These are phyloP conservation scores for Nesogale talazaci DNA, from an alignment of 2,113 vertebrate genomes.

Conservation along the genomic window DNA sequence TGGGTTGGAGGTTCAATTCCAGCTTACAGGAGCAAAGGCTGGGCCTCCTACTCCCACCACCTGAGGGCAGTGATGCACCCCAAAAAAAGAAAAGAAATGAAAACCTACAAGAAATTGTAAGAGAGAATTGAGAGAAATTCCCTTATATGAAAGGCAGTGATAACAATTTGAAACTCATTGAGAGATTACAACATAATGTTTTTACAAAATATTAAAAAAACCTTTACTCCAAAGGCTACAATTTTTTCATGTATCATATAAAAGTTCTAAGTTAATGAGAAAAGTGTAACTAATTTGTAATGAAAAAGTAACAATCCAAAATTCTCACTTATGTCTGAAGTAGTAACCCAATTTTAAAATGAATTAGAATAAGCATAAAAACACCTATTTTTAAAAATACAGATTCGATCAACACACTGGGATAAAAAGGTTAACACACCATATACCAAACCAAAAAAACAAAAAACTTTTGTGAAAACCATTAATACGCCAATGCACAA, in stretches of 20 bases:
- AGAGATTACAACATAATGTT: not conserved
- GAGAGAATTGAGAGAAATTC: not conserved
- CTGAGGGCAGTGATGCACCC: too few relatives aligned
- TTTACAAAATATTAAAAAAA: conserved; percentile 10
- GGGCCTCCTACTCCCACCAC: too few relatives aligned
- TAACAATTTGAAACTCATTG: not conserved
- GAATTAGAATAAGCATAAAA: not conserved
- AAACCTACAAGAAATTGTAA: not conserved
- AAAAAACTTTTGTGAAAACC: conserved; percentile 12
- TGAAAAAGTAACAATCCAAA: not conserved
- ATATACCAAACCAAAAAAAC: not conserved
- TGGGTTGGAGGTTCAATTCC: too few relatives aligned
- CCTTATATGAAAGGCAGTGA: not conserved
- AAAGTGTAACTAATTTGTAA: not conserved
- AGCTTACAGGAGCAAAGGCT: too few relatives aligned
- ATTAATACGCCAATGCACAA: not conserved
- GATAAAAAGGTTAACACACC: conserved; percentile 15
- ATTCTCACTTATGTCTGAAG: not conserved
- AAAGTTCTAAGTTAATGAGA: not conserved
- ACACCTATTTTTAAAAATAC: not conserved
- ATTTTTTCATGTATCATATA: too few relatives aligned
- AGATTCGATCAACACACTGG: not conserved
- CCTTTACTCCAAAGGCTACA: not conserved
- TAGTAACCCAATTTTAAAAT: not conserved
- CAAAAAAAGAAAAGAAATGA: too few relatives aligned